Evolutionary conservation across 2,113 vertebrate genomes (phyloP), one percentile per base, ranked within the genome.

Genomic region (Labeo catla): DNA sequence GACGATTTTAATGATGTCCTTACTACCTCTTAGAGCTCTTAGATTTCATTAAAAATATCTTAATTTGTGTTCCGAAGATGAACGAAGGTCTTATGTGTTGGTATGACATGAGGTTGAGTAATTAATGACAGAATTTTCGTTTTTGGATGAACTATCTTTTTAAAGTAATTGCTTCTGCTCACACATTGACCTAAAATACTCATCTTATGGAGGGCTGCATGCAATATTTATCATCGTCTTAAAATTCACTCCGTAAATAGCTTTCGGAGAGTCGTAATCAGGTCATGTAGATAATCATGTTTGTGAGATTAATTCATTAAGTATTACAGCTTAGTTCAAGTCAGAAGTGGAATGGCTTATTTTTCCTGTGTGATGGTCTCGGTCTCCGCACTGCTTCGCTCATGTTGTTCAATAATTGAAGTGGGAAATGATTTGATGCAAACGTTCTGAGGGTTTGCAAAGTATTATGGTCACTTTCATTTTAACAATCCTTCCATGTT

Each of bases 331-430:
- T 91, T 83, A 90, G 70, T 65, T 21, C 1, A 85, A 91, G 91
- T 92, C 92, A 93, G 76, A 93, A 90, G 92, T 93, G 79, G 54
- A 88, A 84, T 59, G 52, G 80, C 54, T 28, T 57, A 19, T 34
- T 78, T 52, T 68, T 80, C 66, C 74, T 83, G 54, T 68, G 43
- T 28, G 80, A 72, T n/a, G 2, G 34, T 87, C 85, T 89, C 12
- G 3, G 34, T 88, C 86, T 89, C 10, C 19, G 34, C 65, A 87
- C 77, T 81, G 50, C 68, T 86, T 49, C 83, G 50, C 68, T 86
- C 54, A 9, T 54, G 66, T 91, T 93, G 91, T 92, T 90, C 88
- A 36, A 70, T 91, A 88, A 91, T 93, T 91, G 86, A 83, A 88
- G 84, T n/a, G 23, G 79, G 87, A 91, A 86, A 78, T 34, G 13